Conservation (phyloP, 1,140 invertebrate genomes). For the Onthophagus taurus region DNA sequence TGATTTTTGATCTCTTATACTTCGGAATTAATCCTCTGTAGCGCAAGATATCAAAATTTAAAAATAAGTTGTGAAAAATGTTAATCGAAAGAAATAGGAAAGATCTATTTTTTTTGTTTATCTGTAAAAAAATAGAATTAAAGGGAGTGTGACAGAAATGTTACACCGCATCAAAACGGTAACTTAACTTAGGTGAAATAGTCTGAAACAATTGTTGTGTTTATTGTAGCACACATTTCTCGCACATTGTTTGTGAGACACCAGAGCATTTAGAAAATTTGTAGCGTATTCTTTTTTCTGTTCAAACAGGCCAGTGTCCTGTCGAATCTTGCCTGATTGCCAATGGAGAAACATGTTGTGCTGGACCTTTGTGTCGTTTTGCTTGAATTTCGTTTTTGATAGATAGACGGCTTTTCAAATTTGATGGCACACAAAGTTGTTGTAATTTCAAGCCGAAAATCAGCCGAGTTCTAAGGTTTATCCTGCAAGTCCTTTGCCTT, state of each 20-base stretch:
- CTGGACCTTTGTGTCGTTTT: slow-evolving; percentile 24
- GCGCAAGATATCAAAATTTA: too few relatives aligned
- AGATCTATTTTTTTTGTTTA: too few relatives aligned
- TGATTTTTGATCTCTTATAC: too few relatives aligned
- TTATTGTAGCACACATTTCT: slow-evolving; percentile 30
- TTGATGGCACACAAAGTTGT: slow-evolving; percentile 5
- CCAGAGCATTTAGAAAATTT: slow-evolving; percentile 30
- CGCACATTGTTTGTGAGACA: slow-evolving; percentile 23
- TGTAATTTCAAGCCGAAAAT: slow-evolving; percentile 21
- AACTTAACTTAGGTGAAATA: slow-evolving; percentile 17
- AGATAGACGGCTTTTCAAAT: slow-evolving; percentile 1
- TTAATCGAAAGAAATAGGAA: too few relatives aligned
- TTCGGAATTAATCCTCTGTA: too few relatives aligned
- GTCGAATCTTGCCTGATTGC: slow-evolving; percentile 22
- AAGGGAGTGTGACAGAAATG: too few relatives aligned
- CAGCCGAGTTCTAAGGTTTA: neutral
- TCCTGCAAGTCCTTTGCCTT: neutral
- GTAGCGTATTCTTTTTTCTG: slow-evolving; percentile 15
- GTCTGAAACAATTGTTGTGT: slow-evolving; percentile 31
- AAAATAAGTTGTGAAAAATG: too few relatives aligned
- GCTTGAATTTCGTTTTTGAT: slow-evolving; percentile 16
- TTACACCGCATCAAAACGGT: too few relatives aligned
- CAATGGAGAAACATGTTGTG: slow-evolving; percentile 24
- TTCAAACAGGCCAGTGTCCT: slow-evolving; percentile 1
- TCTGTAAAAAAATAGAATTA: too few relatives aligned